Percentiles rank a stretch among this genome's conserved stretches.
phyloP scores from a whole-genome alignment of 1,140 invertebrate genomes.

The Idris sp. region DNA sequence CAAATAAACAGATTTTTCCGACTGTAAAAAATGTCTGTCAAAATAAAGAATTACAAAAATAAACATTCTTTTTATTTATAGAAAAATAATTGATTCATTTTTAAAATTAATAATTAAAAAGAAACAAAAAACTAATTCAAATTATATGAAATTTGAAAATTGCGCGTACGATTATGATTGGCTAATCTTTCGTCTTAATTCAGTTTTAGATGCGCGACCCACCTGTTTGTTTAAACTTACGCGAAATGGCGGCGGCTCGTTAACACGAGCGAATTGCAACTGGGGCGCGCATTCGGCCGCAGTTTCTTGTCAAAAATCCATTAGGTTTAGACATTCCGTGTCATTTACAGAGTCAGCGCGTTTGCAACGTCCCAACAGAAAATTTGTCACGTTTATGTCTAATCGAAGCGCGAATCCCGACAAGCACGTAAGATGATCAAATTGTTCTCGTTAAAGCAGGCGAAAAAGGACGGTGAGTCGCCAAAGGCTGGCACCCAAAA shows the following conservation, averaged over 20 bases:
- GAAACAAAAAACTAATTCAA: too few relatives aligned
- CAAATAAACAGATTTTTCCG: too few relatives aligned
- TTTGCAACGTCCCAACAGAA: conserved; percentile 22
- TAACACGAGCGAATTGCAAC: conserved; percentile 33
- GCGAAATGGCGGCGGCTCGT: conserved; percentile 40
- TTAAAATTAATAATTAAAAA: too few relatives aligned
- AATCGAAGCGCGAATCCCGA: conserved; percentile 29
- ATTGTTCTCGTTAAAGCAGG: conserved; percentile 98
- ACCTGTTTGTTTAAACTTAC: too few relatives aligned
- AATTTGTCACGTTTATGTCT: conserved; percentile 63
- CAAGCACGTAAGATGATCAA: conserved; percentile 89
- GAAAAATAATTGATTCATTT: too few relatives aligned
- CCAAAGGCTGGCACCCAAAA: conserved; percentile 88
- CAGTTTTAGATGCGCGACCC: too few relatives aligned
- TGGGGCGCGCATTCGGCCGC: conserved; percentile 43
- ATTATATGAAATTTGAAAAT: too few relatives aligned
- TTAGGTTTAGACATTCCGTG: conserved; percentile 56
- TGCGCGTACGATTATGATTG: too few relatives aligned
- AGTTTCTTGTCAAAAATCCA: conserved; percentile 65
- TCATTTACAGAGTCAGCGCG: conserved; percentile 21
- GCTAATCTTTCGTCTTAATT: too few relatives aligned
- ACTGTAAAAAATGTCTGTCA: too few relatives aligned
- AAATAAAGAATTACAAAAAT: too few relatives aligned
- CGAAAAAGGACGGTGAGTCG: conserved; percentile 97
- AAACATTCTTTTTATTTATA: too few relatives aligned